These are phyloP conservation scores for Cryptus viduatorius DNA, from an alignment of 2,888 invertebrate species.

Conservation along the genomic window DNA sequence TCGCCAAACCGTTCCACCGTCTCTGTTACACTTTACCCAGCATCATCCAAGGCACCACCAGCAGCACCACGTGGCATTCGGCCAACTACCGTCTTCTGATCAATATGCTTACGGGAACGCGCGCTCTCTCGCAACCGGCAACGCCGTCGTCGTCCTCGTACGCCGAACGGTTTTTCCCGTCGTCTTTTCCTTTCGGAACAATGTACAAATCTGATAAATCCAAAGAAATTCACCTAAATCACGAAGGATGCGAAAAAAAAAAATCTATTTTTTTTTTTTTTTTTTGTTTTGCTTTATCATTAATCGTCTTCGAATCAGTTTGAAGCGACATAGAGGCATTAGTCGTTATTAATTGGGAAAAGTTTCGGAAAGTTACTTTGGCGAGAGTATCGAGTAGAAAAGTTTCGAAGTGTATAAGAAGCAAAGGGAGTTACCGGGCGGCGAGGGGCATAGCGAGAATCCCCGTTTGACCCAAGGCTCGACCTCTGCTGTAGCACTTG, in stretches of 20 bases:
- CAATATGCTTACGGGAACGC: constrained; percentile 83
- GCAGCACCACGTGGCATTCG: constrained; percentile 83
- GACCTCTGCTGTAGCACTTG: constrained; percentile 48
- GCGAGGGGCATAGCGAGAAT: constrained; percentile 34
- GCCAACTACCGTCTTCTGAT: constrained; percentile 85
- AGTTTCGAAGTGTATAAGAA: constrained; percentile 58
- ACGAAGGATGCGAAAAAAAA: neutral
- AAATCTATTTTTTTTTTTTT: neutral
- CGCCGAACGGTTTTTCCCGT: constrained; percentile 40
- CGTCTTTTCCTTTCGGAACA: constrained; percentile 23
- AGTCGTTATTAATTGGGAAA: neutral
- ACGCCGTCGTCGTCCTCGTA: constrained; percentile 59
- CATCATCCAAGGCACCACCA: constrained; percentile 74
- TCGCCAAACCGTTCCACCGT: neutral
- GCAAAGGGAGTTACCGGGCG: constrained; percentile 32
- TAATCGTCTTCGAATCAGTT: neutral
- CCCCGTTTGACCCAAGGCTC: constrained; percentile 60
- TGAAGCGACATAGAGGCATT: neutral
- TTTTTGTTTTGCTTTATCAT: neutral
- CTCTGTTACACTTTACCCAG: constrained; percentile 76
- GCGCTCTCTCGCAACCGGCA: constrained; percentile 69
- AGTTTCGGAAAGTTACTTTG: constrained; percentile 7
- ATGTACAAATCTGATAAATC: constrained; percentile 13
- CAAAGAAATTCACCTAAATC: constrained; percentile 3
- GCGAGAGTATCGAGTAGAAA: constrained; percentile 24